These are phyloP conservation scores for Anguilla pacifica DNA, from an alignment of 2,797 vertebrate genomes.

Conservation along the genomic window DNA sequence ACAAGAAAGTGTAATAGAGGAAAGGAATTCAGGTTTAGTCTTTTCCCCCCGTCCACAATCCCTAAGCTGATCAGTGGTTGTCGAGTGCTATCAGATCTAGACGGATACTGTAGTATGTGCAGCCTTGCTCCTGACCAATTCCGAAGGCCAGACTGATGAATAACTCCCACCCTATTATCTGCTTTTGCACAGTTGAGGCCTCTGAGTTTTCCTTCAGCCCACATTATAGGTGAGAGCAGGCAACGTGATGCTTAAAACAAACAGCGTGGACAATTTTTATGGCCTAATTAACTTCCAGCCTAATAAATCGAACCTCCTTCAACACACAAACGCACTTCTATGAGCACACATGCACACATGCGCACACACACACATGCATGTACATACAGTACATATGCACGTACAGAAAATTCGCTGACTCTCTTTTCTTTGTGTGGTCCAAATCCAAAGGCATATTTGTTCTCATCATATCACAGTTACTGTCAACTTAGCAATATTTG, in stretches of 20 bases:
- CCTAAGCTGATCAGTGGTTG: not conserved
- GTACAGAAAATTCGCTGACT: not conserved
- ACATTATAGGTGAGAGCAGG: not conserved
- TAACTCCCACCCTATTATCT: not conserved
- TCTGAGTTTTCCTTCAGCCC: not conserved
- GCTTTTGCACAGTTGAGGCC: not conserved
- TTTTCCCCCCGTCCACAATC: not conserved
- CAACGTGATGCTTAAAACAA: slow-evolving; percentile 8
- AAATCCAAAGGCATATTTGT: not conserved
- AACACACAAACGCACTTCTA: not conserved
- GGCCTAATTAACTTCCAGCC: not conserved
- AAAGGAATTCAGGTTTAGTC: not conserved
- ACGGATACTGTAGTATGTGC: not conserved
- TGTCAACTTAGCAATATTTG: not conserved
- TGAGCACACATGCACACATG: not conserved
- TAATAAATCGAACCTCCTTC: not conserved
- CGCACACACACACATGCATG: not conserved
- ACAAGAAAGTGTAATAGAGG: not conserved
- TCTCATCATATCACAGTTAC: not conserved
- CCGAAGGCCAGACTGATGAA: not conserved
- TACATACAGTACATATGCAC: not conserved
- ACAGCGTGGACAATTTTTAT: slow-evolving; percentile 3
- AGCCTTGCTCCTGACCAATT: not conserved
- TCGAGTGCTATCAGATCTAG: not conserved
- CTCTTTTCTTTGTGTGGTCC: not conserved